Evolutionary conservation across 2,797 vertebrate genomes (phyloP).

Genomic region (Eulemur coronatus): DNA sequence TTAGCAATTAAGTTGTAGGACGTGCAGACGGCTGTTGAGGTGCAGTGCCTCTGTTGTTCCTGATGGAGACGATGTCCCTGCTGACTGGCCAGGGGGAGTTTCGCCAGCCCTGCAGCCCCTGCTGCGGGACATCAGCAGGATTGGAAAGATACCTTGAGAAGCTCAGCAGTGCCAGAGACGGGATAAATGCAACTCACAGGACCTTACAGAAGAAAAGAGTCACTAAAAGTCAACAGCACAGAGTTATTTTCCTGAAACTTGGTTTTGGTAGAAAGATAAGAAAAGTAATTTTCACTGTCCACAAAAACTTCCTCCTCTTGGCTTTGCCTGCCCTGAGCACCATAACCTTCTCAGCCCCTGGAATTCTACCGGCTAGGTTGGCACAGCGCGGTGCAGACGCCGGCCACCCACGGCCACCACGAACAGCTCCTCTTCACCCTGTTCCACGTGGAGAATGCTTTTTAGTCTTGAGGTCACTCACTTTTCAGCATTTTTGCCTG

Average conservation of each 20-base stretch:
- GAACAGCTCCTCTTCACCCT: neutral
- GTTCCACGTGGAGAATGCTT: neutral
- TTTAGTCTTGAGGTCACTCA: constrained; percentile 56
- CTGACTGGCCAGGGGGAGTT: neutral
- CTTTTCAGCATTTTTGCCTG: constrained; percentile 62
- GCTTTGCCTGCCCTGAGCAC: constrained; percentile 64
- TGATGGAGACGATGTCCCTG: neutral
- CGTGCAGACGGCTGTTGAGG: neutral
- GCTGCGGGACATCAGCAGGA: neutral
- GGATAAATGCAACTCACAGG: neutral
- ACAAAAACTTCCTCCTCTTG: constrained; percentile 25
- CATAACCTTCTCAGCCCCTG: neutral
- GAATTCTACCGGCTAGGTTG: neutral
- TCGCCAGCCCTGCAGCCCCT: neutral
- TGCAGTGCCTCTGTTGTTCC: neutral
- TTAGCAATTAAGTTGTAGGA: neutral
- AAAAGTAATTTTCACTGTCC: constrained; percentile 32
- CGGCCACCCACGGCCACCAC: accelerated
- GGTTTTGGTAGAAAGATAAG: constrained; percentile 62
- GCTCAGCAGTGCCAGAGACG: neutral
- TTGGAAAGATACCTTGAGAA: neutral
- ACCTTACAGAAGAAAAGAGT: neutral
- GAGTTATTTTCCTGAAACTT: constrained; percentile 53
- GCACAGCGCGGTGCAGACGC: neutral
- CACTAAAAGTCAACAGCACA: constrained; percentile 34